A percentile compares a stretch with the other conserved stretches of the same genome.
Evolutionary conservation across 2,888 invertebrate species (phyloP).

Genomic region (Ectemnius continuus): DNA sequence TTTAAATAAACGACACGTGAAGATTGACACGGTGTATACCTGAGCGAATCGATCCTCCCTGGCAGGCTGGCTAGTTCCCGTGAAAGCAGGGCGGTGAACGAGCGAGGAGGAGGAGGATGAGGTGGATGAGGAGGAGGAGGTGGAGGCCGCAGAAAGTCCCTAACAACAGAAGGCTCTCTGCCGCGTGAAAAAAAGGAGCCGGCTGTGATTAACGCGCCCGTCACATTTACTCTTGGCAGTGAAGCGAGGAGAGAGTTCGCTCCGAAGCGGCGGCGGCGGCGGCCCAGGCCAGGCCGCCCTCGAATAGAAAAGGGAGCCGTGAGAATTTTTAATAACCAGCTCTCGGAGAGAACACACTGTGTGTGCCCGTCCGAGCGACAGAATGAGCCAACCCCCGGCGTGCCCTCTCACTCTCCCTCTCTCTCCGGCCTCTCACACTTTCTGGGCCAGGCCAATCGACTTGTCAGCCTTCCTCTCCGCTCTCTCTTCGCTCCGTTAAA

Average conservation of each 20-base stretch:
- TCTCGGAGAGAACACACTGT: constrained; percentile 9
- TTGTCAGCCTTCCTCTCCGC: constrained; percentile 27
- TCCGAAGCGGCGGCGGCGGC: too few species aligned
- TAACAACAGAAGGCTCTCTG: neutral
- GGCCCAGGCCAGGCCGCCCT: neutral
- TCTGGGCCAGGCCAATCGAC: constrained; percentile 46
- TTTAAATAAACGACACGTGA: too few species aligned
- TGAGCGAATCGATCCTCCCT: too few species aligned
- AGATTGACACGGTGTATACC: too few species aligned
- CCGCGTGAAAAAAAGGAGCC: neutral
- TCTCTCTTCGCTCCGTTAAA: constrained; percentile 36
- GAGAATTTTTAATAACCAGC: constrained; percentile 59
- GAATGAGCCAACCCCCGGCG: neutral
- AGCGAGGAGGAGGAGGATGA: too few species aligned
- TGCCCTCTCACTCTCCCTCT: too few species aligned
- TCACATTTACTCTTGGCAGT: constrained; percentile 9
- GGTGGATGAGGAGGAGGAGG: neutral
- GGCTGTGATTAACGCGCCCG: constrained; percentile 10
- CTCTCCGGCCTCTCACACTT: constrained; percentile 10
- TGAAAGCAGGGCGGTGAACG: too few species aligned
- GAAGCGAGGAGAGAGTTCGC: neutral
- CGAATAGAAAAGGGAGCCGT: constrained; percentile 20
- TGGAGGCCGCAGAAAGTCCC: constrained; percentile 2
- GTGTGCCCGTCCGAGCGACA: constrained; percentile 8
- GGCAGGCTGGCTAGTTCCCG: too few species aligned